Evolutionary conservation across 2,888 invertebrate genomes (phyloP).

Genomic region (Dasysyrphus albostriatus): DNA sequence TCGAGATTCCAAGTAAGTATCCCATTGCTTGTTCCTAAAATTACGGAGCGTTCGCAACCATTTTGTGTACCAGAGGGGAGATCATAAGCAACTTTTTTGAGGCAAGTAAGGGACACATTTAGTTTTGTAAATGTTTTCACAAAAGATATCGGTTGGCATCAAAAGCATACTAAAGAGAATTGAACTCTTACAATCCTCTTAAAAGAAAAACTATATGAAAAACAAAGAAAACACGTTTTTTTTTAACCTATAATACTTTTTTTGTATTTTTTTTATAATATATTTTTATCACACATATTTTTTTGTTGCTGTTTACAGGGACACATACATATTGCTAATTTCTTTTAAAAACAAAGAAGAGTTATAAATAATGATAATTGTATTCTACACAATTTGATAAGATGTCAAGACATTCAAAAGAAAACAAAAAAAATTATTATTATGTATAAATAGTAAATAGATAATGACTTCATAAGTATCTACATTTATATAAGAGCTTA

Average conservation of each 20-base stretch:
- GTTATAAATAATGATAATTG: conserved; percentile 25
- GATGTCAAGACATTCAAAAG: conserved; percentile 22
- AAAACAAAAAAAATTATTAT: conserved; percentile 14
- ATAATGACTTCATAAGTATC: conserved; percentile 38
- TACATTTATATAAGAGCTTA: conserved; percentile 3
- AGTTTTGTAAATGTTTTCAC: too few species aligned
- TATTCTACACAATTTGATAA: conserved; percentile 17
- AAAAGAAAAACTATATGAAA: not conserved
- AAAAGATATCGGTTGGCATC: too few species aligned
- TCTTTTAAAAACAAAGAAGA: conserved; percentile 15
- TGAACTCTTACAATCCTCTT: too few species aligned
- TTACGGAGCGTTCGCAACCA: too few species aligned
- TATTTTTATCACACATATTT: conserved; percentile 75
- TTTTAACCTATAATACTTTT: conserved; percentile 75
- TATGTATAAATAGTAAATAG: conserved; percentile 19
- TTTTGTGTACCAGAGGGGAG: too few species aligned
- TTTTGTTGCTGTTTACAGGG: conserved; percentile 75
- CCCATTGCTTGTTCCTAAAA: too few species aligned
- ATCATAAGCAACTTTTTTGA: too few species aligned
- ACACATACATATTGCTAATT: conserved; percentile 44
- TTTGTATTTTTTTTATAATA: conserved; percentile 67
- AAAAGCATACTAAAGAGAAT: too few species aligned
- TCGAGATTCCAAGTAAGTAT: too few species aligned
- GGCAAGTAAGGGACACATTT: too few species aligned
- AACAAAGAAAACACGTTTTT: not conserved